phyloP scores from a whole-genome alignment of 2,797 vertebrate species.

The Poecilia gillii region DNA sequence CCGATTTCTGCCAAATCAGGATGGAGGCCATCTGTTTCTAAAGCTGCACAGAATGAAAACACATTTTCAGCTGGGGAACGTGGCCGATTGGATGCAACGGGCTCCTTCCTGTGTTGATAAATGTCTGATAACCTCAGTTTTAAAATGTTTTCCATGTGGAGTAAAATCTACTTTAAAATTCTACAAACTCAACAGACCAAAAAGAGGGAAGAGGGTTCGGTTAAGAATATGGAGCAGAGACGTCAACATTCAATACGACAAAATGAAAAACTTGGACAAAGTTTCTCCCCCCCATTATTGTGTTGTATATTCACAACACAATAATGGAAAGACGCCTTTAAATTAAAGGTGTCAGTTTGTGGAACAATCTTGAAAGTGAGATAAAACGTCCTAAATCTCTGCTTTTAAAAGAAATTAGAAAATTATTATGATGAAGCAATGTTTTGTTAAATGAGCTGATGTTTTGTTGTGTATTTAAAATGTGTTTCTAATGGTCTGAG shows the following conservation, averaged over 20 bases:
- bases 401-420: too few species aligned
- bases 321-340: too few species aligned
- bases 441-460: too few species aligned
- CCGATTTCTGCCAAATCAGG: conserved; percentile 31
- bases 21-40: conserved; percentile 46
- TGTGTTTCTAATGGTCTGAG: too few species aligned
- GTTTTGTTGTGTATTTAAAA: too few species aligned
- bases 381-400: too few species aligned
- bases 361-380: too few species aligned
- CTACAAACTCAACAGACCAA: background rate
- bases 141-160: background rate
- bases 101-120: background rate
- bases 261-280: background rate
- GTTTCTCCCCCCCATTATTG: background rate
- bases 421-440: too few species aligned
- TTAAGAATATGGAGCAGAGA: background rate
- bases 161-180: background rate
- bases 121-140: background rate
- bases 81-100: background rate
- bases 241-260: background rate
- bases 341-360: too few species aligned
- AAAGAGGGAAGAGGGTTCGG: background rate
- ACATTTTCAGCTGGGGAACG: conserved; percentile 11
- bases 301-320: too few species aligned
- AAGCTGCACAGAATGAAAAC: conserved; percentile 29